Evolutionary conservation across 2,888 invertebrate species (phyloP).

Genomic region (Apamea monoglypha): DNA sequence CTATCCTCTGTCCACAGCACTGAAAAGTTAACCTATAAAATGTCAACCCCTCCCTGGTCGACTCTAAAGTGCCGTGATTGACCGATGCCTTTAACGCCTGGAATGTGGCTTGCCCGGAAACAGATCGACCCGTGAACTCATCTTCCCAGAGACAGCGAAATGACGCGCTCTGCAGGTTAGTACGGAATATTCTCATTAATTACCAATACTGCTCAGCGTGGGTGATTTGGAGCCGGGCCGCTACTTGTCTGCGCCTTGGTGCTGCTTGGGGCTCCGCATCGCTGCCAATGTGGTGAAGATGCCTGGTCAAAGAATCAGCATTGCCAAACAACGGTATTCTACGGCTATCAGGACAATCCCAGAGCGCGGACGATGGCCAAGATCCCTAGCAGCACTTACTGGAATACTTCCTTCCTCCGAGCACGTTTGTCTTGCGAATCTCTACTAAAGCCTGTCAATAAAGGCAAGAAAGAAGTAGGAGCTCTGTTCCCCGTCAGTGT

Average conservation of each 20-base stretch:
- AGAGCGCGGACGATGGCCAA: no score
- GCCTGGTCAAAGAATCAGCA: no score
- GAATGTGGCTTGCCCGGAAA: background rate
- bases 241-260: background rate
- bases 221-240: background rate
- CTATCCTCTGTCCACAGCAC: background rate
- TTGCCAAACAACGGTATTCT: no score
- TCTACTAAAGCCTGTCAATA: no score
- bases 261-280: no score
- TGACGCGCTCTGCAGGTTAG: background rate
- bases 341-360: no score
- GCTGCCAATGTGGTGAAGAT: background rate
- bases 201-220: background rate
- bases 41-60: background rate
- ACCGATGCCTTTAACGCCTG: background rate
- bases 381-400: no score
- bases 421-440: no score
- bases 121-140: background rate
- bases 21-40: background rate
- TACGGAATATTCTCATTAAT: background rate
- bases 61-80: background rate
- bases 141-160: background rate
- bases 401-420: no score
- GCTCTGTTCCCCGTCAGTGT: no score
- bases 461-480: no score